Evolutionary conservation across 2,888 invertebrate species (phyloP), one percentile per base, ranked within the genome.

Genomic region (Heteromurus nitidus): DNA sequence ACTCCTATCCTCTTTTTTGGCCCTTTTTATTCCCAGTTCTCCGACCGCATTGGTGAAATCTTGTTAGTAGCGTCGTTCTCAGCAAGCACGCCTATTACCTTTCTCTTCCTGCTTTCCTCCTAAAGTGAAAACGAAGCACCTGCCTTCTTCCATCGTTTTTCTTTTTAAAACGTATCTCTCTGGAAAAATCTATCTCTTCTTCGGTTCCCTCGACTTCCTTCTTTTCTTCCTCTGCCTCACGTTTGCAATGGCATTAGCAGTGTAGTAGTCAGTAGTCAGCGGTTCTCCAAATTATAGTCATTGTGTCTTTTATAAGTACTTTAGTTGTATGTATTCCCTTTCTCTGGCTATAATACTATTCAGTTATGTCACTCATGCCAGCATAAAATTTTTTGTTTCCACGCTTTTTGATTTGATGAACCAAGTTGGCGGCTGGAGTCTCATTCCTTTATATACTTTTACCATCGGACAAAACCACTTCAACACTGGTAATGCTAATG

Each of bases 381-480:
- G 55, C 18, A 55, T 55, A 20, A 60, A 60, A 30, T 60, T 28
- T 28, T 60, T 60, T 60, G 60, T 60, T 30, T 5, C 7, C 55
- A 24, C 22, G 60, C 28, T 60, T 60, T 60, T 60, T 60, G 60
- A 60, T 60, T 60, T 60, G 60, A 30, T 28, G 60, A 60, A 60
- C 28, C 28, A 28, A 60, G 60, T 60, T 60, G 60, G 55, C 22
- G 55, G 20, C 9, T n/a, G 24, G 24, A 22, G 55, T 55, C 55
- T n/a, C 36, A 9, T 36, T 47, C 47, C 47, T 47, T 3, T 47
- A n/a, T n/a, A 5, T 36, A 13, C 36, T 36, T 36, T 36, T 36
- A 5, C 13, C 22, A 3, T 53, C 28, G 20, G 28, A 60, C 5
- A 55, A 60, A 26, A 26, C 26, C 60, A 60, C 60, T 60, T 60